Evolutionary conservation across 2,888 invertebrate species (phyloP).

Genomic region (Neoaliturus tenellus): DNA sequence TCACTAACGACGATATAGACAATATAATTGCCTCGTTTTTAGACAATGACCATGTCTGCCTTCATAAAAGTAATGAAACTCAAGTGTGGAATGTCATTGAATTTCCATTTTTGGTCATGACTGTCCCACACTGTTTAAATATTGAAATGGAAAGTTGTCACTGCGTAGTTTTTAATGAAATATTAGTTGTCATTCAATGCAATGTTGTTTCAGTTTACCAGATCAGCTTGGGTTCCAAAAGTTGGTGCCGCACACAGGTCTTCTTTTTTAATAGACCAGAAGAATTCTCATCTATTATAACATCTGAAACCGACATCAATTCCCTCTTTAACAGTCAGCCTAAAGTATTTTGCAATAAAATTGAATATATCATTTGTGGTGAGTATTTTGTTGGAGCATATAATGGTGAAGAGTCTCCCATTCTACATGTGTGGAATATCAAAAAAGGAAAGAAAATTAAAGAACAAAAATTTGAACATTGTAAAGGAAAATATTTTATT

Average conservation of each 20-base stretch:
- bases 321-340: background rate
- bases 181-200: conserved; percentile 20
- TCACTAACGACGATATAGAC: background rate
- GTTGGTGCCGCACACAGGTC: background rate
- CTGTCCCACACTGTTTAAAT: background rate
- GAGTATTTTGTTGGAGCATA: conserved; percentile 4
- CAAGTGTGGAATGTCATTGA: conserved; percentile 22
- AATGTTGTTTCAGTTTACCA: conserved; percentile 31
- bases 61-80: conserved; percentile 18
- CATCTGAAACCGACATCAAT: background rate
- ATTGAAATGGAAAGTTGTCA: background rate
- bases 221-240: background rate
- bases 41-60: conserved; percentile 25
- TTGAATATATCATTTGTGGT: conserved; percentile 29
- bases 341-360: background rate
- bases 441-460: background rate
- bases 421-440: background rate
- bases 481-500: background rate
- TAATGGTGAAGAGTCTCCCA: background rate
- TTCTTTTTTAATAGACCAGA: conserved; percentile 32
- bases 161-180: background rate
- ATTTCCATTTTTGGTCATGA: background rate
- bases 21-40: conserved; percentile 16
- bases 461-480: background rate
- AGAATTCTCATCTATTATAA: conserved; percentile 1